phyloP scores from a whole-genome alignment of 1,140 invertebrate genomes.

The Solen grandis region DNA sequence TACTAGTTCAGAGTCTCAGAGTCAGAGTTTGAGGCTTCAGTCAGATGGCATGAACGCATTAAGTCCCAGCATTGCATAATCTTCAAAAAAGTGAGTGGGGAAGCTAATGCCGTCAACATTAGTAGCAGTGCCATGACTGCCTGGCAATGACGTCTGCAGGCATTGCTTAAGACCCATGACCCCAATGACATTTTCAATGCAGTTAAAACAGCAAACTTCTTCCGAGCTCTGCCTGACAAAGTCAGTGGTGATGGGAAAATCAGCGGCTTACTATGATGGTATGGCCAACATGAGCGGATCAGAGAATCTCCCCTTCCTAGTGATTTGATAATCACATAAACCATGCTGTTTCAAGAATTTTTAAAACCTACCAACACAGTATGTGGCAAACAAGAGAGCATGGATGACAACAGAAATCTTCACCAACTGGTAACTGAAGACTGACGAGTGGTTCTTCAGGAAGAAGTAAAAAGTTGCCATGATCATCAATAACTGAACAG shows the following conservation, averaged over 20 bases:
- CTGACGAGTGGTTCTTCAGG: constrained; percentile 19
- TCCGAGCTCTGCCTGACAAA: constrained; percentile 44
- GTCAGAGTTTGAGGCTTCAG: too few species aligned
- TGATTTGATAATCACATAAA: constrained; percentile 81
- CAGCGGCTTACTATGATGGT: constrained; percentile 80
- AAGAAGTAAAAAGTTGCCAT: constrained; percentile 43
- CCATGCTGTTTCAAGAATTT: constrained; percentile 81
- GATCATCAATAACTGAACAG: constrained; percentile 43
- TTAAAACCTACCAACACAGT: constrained; percentile 28
- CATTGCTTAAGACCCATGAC: constrained; percentile 1
- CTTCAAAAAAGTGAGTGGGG: constrained; percentile 28
- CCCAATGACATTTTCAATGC: constrained; percentile 55
- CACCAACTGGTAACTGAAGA: constrained; percentile 47
- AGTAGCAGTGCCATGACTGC: neutral
- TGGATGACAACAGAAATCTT: constrained; percentile 59
- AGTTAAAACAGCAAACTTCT: constrained; percentile 60
- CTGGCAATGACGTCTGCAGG: neutral
- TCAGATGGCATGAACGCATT: constrained; percentile 25
- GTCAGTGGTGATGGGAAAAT: constrained; percentile 73
- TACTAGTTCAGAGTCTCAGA: too few species aligned
- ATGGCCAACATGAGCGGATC: constrained; percentile 79
- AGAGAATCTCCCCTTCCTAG: constrained; percentile 80
- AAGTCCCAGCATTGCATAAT: constrained; percentile 27
- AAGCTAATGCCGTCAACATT: neutral
- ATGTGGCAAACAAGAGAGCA: constrained; percentile 57